Base-by-base conservation (phyloP, 2,888 invertebrate genomes). In the Petrophora chlorosata region DNA sequence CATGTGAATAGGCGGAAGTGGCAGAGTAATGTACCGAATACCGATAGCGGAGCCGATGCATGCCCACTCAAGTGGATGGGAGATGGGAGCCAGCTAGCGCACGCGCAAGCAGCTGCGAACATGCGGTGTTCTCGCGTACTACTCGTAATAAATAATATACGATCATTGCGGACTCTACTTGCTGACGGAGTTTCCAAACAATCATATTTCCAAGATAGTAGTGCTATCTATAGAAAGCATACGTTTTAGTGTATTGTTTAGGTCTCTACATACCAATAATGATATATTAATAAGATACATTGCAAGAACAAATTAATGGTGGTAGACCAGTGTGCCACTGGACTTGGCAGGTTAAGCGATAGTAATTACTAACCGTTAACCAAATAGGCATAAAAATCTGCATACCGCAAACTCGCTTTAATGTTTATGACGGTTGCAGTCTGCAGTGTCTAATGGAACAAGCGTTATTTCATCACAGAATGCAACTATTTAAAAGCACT, bases 31-130 rank as follows among this genome's bases (percentile, higher is more conserved):
- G 60, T 61, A 65, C 59, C 61, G 59, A 58, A 59, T 61, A 65
- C 59, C 61, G 59, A 58, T 64, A 61, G 58, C 58, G 53, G 57
- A 60, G 58, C 53, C 58, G 62, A 41, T 41, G 45, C 61, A 52
- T 50, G 61, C 59, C 51, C 63, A 70, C 70, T 76, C 73, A 65
- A 78, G 74, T 75, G 77, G 72, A 66, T 55, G 69, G 63, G 69
- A n/a, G n/a, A 70, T 59, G 65, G 60, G 57, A 62, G 62, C 63
- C 62, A 61, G 51, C 47, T 56, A 47, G 59, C 42, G 59, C 49
- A 48, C 25, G 44, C 47, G 47, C 36, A 22, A 26, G 54, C 67
- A 66, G 71, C 70, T 64, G 68, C 51, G 43, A 56, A 48, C 59
- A 57, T 46, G 49, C 65, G 65, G 67, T 61, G 63, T 53, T 56